Conservation (phyloP, 2,888 invertebrate genomes). For the Helleia helle region DNA sequence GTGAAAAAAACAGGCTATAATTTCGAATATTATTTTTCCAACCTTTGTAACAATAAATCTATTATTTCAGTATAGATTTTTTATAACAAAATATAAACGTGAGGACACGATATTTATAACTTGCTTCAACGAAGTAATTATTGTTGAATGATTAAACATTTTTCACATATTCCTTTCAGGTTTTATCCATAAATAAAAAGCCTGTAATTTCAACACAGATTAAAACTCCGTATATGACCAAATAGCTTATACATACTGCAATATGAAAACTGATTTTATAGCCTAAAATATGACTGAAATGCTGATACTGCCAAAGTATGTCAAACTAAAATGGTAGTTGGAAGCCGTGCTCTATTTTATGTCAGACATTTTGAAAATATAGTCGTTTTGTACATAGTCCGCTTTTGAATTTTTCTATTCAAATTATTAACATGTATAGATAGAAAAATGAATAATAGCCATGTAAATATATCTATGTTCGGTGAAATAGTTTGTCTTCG, state of each 20-base stretch:
- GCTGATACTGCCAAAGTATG: neutral
- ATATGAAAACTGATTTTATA: neutral
- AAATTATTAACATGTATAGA: conserved; percentile 20
- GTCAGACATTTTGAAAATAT: conserved; percentile 26
- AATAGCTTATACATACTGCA: conserved; percentile 1
- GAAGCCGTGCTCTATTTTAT: conserved; percentile 23
- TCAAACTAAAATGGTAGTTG: conserved; percentile 17
- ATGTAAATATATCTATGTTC: conserved; percentile 27
- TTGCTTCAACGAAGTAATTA: too few relatives aligned
- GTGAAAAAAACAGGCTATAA: too few relatives aligned
- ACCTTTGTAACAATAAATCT: too few relatives aligned
- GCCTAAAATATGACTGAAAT: neutral
- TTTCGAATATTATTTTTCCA: too few relatives aligned
- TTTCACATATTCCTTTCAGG: too few relatives aligned
- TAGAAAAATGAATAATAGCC: conserved; percentile 22
- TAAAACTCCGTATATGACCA: conserved; percentile 6
- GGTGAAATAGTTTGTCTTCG: too few relatives aligned
- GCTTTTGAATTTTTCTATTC: conserved; percentile 26
- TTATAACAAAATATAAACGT: too few relatives aligned
- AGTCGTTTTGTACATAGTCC: conserved; percentile 35
- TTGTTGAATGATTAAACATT: too few relatives aligned
- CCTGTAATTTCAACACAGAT: neutral
- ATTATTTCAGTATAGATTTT: too few relatives aligned
- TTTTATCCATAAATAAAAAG: too few relatives aligned
- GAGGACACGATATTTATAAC: too few relatives aligned